These are phyloP conservation scores for Salminus brasiliensis DNA, from an alignment of 2,113 vertebrate species.

Conservation along the genomic window DNA sequence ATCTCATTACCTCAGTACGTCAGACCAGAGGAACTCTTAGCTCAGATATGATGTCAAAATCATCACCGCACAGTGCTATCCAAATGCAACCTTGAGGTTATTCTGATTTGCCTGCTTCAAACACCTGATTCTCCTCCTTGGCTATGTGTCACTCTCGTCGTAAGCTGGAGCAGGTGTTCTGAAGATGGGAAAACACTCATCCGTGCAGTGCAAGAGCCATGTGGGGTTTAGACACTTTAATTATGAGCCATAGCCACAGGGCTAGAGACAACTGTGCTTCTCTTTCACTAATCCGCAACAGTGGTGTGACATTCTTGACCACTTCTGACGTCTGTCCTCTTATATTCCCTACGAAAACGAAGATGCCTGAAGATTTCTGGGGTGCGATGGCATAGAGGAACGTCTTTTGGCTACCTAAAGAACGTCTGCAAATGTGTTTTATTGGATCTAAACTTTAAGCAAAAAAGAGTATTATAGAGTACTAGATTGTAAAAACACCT, in stretches of 20 bases:
- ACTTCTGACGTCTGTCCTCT: not conserved
- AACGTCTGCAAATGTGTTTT: too few relatives aligned
- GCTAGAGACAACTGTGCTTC: not conserved
- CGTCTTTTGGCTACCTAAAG: too few relatives aligned
- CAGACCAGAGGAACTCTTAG: not conserved
- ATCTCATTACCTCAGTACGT: conserved; percentile 14
- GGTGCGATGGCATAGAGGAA: not conserved
- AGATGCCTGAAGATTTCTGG: not conserved
- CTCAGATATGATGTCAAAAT: not conserved
- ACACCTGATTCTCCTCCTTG: not conserved
- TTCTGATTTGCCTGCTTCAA: not conserved
- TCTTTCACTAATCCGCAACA: not conserved
- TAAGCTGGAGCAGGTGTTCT: not conserved
- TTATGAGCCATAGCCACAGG: not conserved
- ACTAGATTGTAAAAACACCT: too few relatives aligned
- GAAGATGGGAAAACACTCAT: not conserved
- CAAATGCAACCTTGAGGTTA: not conserved
- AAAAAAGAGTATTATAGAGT: too few relatives aligned
- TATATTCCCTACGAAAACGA: not conserved
- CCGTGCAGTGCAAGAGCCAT: not conserved
- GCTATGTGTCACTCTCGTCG: not conserved
- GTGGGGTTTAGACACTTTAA: not conserved
- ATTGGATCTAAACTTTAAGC: too few relatives aligned
- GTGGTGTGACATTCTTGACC: not conserved
- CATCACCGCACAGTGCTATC: conserved; percentile 1